Evolutionary conservation across 2,113 vertebrate species (phyloP).

Genomic region (Ginglymostoma cirratum): DNA sequence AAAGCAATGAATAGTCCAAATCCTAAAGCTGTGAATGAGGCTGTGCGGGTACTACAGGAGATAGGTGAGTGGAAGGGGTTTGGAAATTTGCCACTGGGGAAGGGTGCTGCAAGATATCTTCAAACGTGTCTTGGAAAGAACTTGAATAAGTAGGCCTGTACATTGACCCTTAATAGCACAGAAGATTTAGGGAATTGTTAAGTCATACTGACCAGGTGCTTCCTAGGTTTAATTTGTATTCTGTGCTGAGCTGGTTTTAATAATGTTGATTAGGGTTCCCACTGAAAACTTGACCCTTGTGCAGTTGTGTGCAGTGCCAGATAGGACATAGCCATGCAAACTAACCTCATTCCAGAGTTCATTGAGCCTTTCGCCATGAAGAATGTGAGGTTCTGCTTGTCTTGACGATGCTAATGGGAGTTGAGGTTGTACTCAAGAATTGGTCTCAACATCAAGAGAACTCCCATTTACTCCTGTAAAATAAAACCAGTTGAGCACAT

Average conservation of each 20-base stretch:
- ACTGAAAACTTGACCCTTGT: neutral
- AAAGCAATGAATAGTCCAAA: conserved; percentile 89
- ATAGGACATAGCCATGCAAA: neutral
- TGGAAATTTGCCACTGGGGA: neutral
- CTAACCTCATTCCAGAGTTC: neutral
- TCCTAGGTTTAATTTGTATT: neutral
- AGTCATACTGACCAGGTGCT: neutral
- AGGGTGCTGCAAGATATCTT: neutral
- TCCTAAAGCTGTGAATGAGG: conserved; percentile 69
- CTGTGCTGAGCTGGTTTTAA: neutral
- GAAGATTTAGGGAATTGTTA: neutral
- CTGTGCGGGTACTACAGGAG: conserved; percentile 76
- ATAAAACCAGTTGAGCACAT: neutral
- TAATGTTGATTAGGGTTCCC: neutral
- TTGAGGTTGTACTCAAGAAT: neutral
- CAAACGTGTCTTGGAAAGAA: neutral
- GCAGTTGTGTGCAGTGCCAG: neutral
- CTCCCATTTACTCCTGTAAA: neutral
- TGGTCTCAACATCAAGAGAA: neutral
- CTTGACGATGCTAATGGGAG: neutral
- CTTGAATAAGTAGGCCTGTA: neutral
- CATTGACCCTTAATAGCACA: neutral
- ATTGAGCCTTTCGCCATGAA: neutral
- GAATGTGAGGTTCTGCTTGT: neutral
- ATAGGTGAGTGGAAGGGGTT: conserved; percentile 62